Conservation (phyloP, 1,140 invertebrate species). For the Formica selysi region DNA sequence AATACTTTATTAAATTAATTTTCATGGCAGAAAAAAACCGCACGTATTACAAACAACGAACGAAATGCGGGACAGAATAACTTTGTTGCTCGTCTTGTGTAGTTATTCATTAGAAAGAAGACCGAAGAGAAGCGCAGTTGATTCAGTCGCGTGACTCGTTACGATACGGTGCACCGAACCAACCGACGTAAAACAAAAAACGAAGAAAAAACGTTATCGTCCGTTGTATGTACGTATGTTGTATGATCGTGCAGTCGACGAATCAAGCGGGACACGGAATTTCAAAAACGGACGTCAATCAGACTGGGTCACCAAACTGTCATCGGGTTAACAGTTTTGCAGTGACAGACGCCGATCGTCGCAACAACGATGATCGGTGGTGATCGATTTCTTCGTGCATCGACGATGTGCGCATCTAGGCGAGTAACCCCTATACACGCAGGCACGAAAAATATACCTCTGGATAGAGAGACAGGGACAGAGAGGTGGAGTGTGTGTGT, state of each 20-base stretch:
- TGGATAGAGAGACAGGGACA: neutral
- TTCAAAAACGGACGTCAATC: constrained; percentile 58
- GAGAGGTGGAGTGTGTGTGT: neutral
- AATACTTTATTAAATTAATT: neutral
- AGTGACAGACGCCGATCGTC: constrained; percentile 1
- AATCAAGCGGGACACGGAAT: constrained; percentile 43
- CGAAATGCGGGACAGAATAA: constrained; percentile 25
- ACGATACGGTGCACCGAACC: neutral
- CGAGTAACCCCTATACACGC: constrained; percentile 23
- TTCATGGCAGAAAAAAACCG: neutral
- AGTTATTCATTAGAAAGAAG: constrained; percentile 26
- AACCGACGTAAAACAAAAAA: neutral
- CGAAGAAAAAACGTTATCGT: neutral
- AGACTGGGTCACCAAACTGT: constrained; percentile 44
- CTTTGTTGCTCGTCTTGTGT: constrained; percentile 27
- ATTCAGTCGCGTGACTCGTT: constrained; percentile 36
- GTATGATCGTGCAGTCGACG: constrained; percentile 38
- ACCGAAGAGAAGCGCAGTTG: constrained; percentile 36
- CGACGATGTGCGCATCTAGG: constrained; percentile 38
- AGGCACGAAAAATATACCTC: constrained; percentile 27
- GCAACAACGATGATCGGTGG: neutral
- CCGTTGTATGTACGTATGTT: constrained; percentile 6
- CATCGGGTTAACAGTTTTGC: constrained; percentile 39
- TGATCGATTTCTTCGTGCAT: constrained; percentile 54
- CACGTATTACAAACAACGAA: constrained; percentile 11